Conservation (phyloP, 2,113 vertebrate genomes). For the Boulengeromyrus knoepffleri region DNA sequence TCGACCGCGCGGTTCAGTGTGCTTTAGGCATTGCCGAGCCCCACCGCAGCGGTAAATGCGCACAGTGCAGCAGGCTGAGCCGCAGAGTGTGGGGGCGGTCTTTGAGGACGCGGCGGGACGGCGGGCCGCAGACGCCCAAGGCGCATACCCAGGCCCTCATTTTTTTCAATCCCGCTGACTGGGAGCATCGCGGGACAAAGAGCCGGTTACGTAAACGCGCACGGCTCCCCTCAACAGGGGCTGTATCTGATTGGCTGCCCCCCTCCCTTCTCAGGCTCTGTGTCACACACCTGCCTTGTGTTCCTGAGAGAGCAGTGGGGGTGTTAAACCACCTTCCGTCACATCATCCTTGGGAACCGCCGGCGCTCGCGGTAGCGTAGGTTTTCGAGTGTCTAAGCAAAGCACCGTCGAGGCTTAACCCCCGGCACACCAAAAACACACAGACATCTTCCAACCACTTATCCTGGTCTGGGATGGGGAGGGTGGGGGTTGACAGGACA, state of each 20-base stretch:
- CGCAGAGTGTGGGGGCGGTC: not conserved
- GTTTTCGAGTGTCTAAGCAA: not conserved
- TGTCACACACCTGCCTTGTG: not conserved
- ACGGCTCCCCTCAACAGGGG: conserved; percentile 35
- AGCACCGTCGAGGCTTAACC: not conserved
- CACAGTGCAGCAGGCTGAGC: not conserved
- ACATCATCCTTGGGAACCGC: not conserved
- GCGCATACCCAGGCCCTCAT: not conserved
- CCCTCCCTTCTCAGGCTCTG: not conserved
- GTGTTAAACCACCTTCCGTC: not conserved
- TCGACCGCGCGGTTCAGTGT: not conserved
- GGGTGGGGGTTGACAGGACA: not conserved
- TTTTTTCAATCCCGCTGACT: conserved; percentile 45
- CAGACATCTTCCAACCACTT: not conserved
- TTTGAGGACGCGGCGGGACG: not conserved
- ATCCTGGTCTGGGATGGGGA: not conserved
- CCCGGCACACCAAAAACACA: not conserved
- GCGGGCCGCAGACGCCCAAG: not conserved
- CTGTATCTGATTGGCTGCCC: not conserved
- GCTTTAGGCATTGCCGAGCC: not conserved
- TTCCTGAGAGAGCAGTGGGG: not conserved
- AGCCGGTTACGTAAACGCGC: conserved; percentile 43
- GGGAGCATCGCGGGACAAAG: conserved; percentile 46
- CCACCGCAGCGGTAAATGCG: not conserved
- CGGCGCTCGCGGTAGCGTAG: not conserved